Base-by-base conservation (phyloP, 2,113 vertebrate species). In the Labrus mixtus region DNA sequence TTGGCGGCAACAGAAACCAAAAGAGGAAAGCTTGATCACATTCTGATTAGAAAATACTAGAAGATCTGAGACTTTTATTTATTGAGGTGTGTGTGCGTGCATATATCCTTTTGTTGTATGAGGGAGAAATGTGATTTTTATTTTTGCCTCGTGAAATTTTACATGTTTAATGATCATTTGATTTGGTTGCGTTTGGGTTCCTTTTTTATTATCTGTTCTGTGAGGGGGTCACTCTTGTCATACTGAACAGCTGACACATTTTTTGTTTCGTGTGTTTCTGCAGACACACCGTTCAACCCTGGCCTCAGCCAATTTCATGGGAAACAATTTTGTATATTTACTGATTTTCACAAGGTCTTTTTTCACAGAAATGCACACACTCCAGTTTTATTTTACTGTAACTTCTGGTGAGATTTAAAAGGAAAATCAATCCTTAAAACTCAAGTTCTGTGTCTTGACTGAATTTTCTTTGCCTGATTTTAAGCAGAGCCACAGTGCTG, bases 11-110 rank as follows among this genome's bases (percentile, higher is more conserved):
- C 81, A 62, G 41, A 84, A 86, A 87, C 81, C 88, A 85, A 88
- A 87, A 86, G 79, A 78, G 79, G 62, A 75, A 77, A 13, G 58
- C 70, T 39, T 72, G 50, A 66, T 83, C 83, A 56, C 79, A 75
- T 85, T 75, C 69, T 68, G 75, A 87, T 51, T 60, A 87, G 77
- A 88, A 87, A 77, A 76, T 89, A 84, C 63, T 78, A 76, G 51
- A 69, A 67, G 0, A 85, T 82, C 70, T 20, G 64, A 85, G 74
- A 87, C 56, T 89, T 45, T 89, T 93, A 93, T 94, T 94, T 94
- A 94, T 94, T 93, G 66, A 76, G 66, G 29, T 33, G 29, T 33
- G 29, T 33, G 13, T 58, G 57, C 64, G 46, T 48, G 25, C 6
- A 37, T 11, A 41, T 54, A 63, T 84, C 53, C 69, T 78, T 79